Conservation (phyloP, 2,113 vertebrate species). For the Poeciliopsis prolifica region DNA sequence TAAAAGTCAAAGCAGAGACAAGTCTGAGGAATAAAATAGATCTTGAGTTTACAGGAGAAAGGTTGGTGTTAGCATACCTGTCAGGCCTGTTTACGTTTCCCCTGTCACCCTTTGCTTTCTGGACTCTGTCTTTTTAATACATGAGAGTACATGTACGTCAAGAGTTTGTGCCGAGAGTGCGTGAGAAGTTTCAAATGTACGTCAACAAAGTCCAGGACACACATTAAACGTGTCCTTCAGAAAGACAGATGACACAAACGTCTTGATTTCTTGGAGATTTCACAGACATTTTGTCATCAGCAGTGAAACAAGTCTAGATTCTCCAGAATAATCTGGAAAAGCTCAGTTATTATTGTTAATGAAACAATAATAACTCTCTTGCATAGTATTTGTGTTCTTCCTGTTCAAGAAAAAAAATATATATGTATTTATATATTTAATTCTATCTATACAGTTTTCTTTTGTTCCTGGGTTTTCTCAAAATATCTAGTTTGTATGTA, state of each 20-base stretch:
- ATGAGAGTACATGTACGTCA: slow-evolving; percentile 17
- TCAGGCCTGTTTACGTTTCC: slow-evolving; percentile 49
- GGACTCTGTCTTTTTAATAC: slow-evolving; percentile 44
- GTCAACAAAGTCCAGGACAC: neutral
- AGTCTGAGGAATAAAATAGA: neutral
- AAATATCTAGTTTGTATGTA: too few species aligned
- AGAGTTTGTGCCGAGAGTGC: slow-evolving; percentile 34
- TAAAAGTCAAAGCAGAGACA: neutral
- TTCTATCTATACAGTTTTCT: neutral
- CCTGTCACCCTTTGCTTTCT: slow-evolving; percentile 34
- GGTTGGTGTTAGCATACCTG: slow-evolving; percentile 38
- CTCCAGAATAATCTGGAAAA: neutral
- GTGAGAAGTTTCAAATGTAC: slow-evolving; percentile 20
- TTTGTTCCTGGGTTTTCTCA: too few species aligned
- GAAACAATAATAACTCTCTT: too few species aligned
- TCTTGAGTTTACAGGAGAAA: slow-evolving; percentile 4
- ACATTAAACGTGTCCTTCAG: neutral
- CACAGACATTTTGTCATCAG: neutral
- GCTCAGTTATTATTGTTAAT: neutral
- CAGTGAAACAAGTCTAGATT: neutral
- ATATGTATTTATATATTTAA: neutral
- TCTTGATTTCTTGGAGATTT: neutral
- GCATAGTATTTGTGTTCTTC: neutral
- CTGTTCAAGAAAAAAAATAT: neutral
- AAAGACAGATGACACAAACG: neutral